Base-by-base conservation (phyloP, 2,888 invertebrate genomes). In the Adineta ricciae region DNA sequence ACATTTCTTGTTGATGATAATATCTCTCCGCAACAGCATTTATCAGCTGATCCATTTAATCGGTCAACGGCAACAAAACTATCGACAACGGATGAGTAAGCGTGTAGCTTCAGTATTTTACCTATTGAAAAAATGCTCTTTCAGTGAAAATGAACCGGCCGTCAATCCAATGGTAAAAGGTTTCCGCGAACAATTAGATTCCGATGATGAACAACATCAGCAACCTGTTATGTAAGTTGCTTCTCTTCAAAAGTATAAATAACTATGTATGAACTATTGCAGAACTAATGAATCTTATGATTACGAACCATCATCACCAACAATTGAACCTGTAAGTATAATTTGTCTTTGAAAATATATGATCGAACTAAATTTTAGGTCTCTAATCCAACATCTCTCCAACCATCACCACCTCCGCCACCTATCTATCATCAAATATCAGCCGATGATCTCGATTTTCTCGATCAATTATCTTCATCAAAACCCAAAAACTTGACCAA, bases 1-100 rank as follows among this genome's bases (percentile, higher is more conserved):
- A 78, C 78, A 78, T 78, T 78, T 41, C 78, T 78, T 41, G 78
- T 78, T 41, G 78, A 78, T 78, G 78, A 78, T 78, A 64, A 64
- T 36, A 16, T 32, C 5, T 11, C 64, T 32, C 27, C 64, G 3
- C 64, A 64, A 36, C 64, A 64, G 32, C 64, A 64, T 64, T 3
- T 64, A 64, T 32, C 64, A 3, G 19, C 19, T 64, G 32, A 32
- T 64, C 14, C 32, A 64, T 64, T 36, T 19, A 32, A 1, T 32
- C 8, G 27, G 32, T 36, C 32, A 32, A 16, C 64, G 16, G 19
- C 19, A 36, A 0, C 32, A 27, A 64, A 64, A 64, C 27, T 64
- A 24, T 41, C 78, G 11, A 41, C 41, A 78, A 78, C 78, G 1
- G 78, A 78, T 78, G 78, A 78, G 78, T 78, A 41, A 78, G 46